These are phyloP conservation scores for Echinometra lucunter DNA, from an alignment of 53 echinoderm and acorn worm species.

Conservation along the genomic window DNA sequence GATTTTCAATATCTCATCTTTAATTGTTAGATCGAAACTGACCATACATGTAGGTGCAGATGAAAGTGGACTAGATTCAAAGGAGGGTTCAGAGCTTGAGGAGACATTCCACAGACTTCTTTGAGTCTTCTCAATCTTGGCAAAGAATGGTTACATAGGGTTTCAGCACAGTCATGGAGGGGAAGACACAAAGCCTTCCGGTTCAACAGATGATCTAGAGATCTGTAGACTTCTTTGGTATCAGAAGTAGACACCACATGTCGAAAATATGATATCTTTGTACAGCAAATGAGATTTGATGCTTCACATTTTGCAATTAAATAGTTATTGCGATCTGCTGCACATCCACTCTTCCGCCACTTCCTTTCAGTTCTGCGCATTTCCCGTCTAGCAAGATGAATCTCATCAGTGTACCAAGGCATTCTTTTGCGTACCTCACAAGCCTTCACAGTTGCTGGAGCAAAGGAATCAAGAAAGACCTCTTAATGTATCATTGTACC, in stretches of 20 bases:
- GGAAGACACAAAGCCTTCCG: neutral
- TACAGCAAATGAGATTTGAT: neutral
- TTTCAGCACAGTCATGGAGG: neutral
- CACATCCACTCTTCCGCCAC: neutral
- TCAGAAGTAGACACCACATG: neutral
- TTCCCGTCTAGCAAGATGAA: neutral
- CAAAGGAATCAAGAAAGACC: neutral
- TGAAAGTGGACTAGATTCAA: neutral
- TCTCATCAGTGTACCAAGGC: conserved; percentile 1
- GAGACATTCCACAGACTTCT: neutral
- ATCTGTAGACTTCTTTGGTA: neutral
- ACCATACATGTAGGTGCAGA: neutral
- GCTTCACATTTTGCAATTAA: neutral
- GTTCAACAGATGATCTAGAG: neutral
- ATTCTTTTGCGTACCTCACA: neutral
- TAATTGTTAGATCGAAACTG: neutral
- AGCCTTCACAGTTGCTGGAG: neutral
- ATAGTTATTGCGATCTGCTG: neutral
- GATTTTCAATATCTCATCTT: conserved; percentile 1
- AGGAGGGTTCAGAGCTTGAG: neutral
- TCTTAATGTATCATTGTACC: neutral
- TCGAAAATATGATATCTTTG: neutral
- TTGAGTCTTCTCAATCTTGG: conserved; percentile 5
- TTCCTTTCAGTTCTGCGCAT: conserved; percentile 5
- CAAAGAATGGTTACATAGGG: neutral